phyloP scores from a whole-genome alignment of 1,140 invertebrate genomes.

The Drosophila novamexicana region DNA sequence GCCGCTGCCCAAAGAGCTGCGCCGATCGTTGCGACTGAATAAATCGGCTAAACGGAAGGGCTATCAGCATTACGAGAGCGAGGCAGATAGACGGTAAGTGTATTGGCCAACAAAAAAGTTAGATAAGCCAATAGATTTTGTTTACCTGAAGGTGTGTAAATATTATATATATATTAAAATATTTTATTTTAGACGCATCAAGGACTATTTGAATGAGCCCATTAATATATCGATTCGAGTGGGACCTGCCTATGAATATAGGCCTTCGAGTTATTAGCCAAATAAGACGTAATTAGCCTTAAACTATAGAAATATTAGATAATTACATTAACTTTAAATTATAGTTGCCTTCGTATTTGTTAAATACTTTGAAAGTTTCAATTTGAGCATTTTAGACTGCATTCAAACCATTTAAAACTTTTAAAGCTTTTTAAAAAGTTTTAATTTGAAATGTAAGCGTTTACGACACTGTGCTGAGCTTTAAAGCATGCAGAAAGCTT shows the following conservation, averaged over 20 bases:
- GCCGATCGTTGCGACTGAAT: conserved; percentile 73
- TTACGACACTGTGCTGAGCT: conserved; percentile 25
- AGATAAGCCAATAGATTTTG: conserved; percentile 59
- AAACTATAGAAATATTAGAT: not conserved
- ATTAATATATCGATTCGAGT: conserved; percentile 62
- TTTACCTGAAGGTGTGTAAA: conserved; percentile 17
- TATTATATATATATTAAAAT: too few relatives aligned
- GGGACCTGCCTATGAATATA: conserved; percentile 65
- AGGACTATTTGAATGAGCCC: conserved; percentile 59
- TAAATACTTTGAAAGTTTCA: not conserved
- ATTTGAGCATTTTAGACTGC: not conserved
- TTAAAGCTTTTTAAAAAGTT: conserved; percentile 33
- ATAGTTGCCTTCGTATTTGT: not conserved
- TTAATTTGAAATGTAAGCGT: not conserved
- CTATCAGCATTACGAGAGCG: conserved; percentile 85
- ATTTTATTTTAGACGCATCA: conserved; percentile 34
- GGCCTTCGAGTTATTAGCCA: conserved; percentile 47
- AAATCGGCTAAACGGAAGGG: conserved; percentile 84
- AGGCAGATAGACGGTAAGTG: conserved; percentile 85
- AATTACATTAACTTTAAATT: conserved; percentile 1
- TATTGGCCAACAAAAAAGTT: conserved; percentile 5
- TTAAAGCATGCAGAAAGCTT: not conserved
- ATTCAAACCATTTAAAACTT: not conserved
- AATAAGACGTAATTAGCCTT: not conserved
- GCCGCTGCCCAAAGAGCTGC: conserved; percentile 71